Evolutionary conservation across 2,113 vertebrate genomes (phyloP).

Genomic region (Circaetus gallicus): DNA sequence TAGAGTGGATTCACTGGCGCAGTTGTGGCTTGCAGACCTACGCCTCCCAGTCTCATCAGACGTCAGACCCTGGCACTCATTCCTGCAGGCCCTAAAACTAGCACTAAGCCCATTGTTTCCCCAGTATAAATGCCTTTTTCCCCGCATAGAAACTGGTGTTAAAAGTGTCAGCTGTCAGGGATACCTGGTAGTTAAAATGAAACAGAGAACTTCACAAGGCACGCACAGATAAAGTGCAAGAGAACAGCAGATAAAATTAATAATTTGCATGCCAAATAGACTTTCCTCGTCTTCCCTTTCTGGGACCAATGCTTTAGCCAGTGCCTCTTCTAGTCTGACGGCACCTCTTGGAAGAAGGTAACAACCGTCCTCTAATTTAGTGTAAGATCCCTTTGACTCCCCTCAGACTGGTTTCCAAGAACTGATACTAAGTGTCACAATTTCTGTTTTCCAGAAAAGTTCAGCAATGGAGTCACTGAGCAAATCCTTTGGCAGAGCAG

Average conservation of each 20-base stretch:
- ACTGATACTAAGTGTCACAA: neutral
- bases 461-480: neutral
- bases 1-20: neutral
- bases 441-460: neutral
- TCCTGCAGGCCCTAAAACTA: neutral
- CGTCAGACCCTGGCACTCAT: neutral
- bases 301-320: neutral
- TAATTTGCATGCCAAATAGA: neutral
- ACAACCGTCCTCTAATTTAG: neutral
- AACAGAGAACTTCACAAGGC: neutral
- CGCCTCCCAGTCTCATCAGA: neutral
- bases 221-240: neutral
- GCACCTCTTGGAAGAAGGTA: neutral
- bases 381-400: neutral
- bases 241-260: neutral
- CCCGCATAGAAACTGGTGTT: neutral
- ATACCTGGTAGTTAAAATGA: neutral
- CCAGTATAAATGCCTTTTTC: neutral
- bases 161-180: neutral
- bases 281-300: neutral
- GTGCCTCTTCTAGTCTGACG: neutral
- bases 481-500: neutral
- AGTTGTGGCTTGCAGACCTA: accelerated
- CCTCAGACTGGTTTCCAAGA: neutral
- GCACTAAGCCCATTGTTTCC: neutral